These are phyloP conservation scores for Lithodes maja DNA, from an alignment of 2,888 invertebrate species.

Conservation along the genomic window DNA sequence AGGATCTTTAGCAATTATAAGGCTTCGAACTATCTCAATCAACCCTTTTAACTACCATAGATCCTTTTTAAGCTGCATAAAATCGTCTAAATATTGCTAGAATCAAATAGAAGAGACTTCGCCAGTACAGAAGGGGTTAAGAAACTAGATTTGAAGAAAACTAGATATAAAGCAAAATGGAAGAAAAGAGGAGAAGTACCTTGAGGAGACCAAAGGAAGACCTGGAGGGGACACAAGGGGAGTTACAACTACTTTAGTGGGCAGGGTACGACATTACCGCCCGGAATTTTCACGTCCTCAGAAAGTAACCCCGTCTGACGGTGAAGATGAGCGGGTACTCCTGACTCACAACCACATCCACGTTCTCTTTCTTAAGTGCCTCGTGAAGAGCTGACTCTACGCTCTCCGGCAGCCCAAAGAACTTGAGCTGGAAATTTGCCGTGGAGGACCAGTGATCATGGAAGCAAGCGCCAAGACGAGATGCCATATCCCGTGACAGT, in stretches of 20 bases:
- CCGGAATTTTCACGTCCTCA: slow-evolving; percentile 52
- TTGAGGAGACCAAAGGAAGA: not conserved
- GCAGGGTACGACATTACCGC: slow-evolving; percentile 54
- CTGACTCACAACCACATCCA: slow-evolving; percentile 38
- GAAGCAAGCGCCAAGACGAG: slow-evolving; percentile 51
- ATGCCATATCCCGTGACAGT: slow-evolving; percentile 43
- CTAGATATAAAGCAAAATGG: not conserved
- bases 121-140: no score
- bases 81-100: no score
- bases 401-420: slow-evolving; percentile 33
- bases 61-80: no score
- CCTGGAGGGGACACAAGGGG: not conserved
- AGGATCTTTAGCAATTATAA: no score
- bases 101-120: no score
- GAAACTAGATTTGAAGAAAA: not conserved
- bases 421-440: slow-evolving; percentile 45
- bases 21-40: no score
- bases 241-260: slow-evolving; percentile 13
- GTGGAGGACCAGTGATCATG: slow-evolving; percentile 61
- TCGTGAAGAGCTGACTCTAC: slow-evolving; percentile 40
- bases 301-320: slow-evolving; percentile 30
- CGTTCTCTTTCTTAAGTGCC: slow-evolving; percentile 12
- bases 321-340: slow-evolving; percentile 46
- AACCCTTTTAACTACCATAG: no score
- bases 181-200: not conserved